A percentile compares a stretch with the other conserved stretches of the same genome.
phyloP scores from a whole-genome alignment of 1,140 invertebrate species.

The Drosophila subpulchrella region DNA sequence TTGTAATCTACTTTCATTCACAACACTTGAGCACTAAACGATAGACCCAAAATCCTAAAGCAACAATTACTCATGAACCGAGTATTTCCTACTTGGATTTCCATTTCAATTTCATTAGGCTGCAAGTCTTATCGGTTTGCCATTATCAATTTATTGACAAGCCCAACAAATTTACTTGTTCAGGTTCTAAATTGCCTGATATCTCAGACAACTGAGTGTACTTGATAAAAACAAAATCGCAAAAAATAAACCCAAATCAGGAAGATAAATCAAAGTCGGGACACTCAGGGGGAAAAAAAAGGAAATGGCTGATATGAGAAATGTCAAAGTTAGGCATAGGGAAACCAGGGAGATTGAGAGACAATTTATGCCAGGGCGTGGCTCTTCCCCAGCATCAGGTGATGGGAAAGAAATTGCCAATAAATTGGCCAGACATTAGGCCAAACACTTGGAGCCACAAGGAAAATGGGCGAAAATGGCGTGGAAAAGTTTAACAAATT shows the following conservation, averaged over 20 bases:
- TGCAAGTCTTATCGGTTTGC: slow-evolving; percentile 27
- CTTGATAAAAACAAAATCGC: slow-evolving; percentile 38
- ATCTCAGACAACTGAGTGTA: slow-evolving; percentile 18
- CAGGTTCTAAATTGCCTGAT: slow-evolving; percentile 33
- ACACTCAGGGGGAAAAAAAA: neutral
- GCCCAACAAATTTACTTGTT: slow-evolving; percentile 15
- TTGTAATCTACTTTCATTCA: slow-evolving; percentile 17
- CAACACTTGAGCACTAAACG: slow-evolving; percentile 11
- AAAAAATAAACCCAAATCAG: slow-evolving; percentile 19
- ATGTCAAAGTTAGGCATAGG: slow-evolving; percentile 46
- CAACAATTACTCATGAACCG: slow-evolving; percentile 14
- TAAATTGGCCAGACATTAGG: slow-evolving; percentile 67
- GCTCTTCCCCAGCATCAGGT: slow-evolving; percentile 29
- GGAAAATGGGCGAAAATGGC: slow-evolving; percentile 23
- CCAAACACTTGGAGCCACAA: slow-evolving; percentile 11
- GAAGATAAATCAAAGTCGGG: slow-evolving; percentile 54
- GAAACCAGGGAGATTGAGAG: slow-evolving; percentile 4
- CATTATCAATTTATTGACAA: slow-evolving; percentile 31
- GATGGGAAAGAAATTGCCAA: slow-evolving; percentile 68
- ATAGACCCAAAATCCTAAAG: neutral
- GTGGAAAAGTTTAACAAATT: slow-evolving; percentile 57
- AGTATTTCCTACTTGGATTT: slow-evolving; percentile 24
- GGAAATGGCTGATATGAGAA: slow-evolving; percentile 68
- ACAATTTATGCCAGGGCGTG: slow-evolving; percentile 48
- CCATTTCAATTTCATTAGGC: slow-evolving; percentile 39